Conservation (phyloP, 1,140 invertebrate genomes). For the Bombus fervidus region DNA sequence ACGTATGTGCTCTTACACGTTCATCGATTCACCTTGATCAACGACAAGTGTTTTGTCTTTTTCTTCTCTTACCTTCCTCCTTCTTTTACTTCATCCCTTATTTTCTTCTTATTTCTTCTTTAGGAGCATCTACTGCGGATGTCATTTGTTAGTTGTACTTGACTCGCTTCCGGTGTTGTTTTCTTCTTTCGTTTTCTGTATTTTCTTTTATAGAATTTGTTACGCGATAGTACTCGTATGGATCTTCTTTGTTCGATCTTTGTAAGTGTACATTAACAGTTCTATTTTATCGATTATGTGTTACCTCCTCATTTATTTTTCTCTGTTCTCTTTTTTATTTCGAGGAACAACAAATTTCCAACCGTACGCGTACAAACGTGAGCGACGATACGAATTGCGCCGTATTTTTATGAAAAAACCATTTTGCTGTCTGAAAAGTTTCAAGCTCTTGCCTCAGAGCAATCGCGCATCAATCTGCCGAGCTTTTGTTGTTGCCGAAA, state of each 20-base stretch:
- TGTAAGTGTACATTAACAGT: too few relatives aligned
- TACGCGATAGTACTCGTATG: too few relatives aligned
- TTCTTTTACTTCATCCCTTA: too few relatives aligned
- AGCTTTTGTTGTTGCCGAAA: slow-evolving; percentile 59
- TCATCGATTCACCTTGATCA: neutral
- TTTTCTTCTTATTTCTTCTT: too few relatives aligned
- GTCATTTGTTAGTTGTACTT: too few relatives aligned
- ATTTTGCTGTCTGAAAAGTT: slow-evolving; percentile 64
- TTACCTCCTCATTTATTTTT: neutral
- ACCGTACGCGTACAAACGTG: neutral
- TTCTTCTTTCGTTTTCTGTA: too few relatives aligned
- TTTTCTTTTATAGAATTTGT: too few relatives aligned
- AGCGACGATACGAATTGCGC: slow-evolving; percentile 8
- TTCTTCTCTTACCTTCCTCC: neutral
- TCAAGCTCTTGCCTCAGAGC: slow-evolving; percentile 45
- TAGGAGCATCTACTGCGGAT: too few relatives aligned
- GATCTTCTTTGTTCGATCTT: neutral
- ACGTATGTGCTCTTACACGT: neutral
- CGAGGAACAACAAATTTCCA: slow-evolving; percentile 10
- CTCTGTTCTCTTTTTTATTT: neutral
- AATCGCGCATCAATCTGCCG: slow-evolving; percentile 62
- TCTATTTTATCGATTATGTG: neutral
- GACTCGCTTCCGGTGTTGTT: too few relatives aligned
- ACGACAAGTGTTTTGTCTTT: neutral
- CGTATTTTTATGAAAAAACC: slow-evolving; percentile 53